A percentile compares a stretch with the other conserved stretches of the same genome.
phyloP scores from a whole-genome alignment of 2,797 vertebrate genomes.

The Lutjanus campechanus region DNA sequence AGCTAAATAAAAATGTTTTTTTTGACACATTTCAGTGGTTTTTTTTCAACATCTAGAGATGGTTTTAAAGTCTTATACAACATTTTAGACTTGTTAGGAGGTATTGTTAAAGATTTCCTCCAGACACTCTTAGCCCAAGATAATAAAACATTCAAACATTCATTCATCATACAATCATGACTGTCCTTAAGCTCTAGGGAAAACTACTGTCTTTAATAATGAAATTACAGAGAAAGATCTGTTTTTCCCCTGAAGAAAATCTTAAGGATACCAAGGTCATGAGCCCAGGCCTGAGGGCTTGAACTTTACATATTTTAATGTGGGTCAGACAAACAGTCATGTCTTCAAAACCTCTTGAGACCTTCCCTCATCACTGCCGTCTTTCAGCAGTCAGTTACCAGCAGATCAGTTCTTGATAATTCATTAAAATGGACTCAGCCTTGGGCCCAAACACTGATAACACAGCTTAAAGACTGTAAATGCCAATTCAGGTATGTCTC shows the following conservation, averaged over 20 bases:
- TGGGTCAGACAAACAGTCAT: background rate
- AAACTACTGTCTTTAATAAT: background rate
- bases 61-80: background rate
- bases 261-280: background rate
- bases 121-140: background rate
- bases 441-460: background rate
- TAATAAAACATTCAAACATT: background rate
- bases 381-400: background rate
- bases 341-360: background rate
- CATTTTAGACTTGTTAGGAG: background rate
- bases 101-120: background rate
- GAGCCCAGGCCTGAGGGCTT: slow-evolving; percentile 13
- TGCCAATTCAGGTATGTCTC: background rate
- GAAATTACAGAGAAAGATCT: background rate
- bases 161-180: too few relatives aligned
- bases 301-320: background rate
- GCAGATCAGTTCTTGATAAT: background rate
- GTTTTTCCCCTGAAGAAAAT: background rate
- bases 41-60: background rate
- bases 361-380: background rate
- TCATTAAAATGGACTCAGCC: background rate
- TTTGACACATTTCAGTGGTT: background rate
- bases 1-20: background rate
- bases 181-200: background rate
- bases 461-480: background rate